Percentiles rank a stretch among this genome's conserved stretches.
Conservation (phyloP, 1,140 invertebrate species). For the Microplitis demolitor region DNA sequence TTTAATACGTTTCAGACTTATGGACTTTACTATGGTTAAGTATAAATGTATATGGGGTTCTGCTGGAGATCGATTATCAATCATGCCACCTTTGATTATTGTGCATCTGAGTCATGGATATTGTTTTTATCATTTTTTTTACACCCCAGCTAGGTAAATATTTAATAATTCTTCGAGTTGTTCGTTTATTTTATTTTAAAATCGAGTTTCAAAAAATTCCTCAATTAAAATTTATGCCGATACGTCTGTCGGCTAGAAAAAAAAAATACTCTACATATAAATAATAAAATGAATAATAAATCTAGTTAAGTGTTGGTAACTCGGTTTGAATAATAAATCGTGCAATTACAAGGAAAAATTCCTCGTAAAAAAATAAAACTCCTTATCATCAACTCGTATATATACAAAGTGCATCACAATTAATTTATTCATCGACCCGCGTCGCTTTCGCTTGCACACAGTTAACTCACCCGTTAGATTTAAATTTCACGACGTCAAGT, state of each 20-base stretch:
- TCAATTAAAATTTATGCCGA: too few species aligned
- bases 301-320: neutral
- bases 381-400: neutral
- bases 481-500: constrained; percentile 26
- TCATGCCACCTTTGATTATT: constrained; percentile 37
- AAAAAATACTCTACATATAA: too few species aligned
- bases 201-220: too few species aligned
- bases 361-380: too few species aligned
- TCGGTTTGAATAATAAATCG: neutral
- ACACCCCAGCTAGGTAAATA: too few species aligned
- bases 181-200: too few species aligned
- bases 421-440: constrained; percentile 20
- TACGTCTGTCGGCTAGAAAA: too few species aligned
- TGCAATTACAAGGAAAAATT: neutral
- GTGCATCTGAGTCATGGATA: too few species aligned
- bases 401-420: constrained; percentile 24
- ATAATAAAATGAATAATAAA: too few species aligned
- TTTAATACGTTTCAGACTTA: constrained; percentile 38
- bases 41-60: too few species aligned
- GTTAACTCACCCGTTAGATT: neutral
- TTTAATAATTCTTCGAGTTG: too few species aligned
- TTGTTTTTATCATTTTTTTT: too few species aligned
- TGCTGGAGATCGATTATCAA: constrained; percentile 47
- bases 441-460: constrained; percentile 25
- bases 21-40: constrained; percentile 21